These are phyloP conservation scores for Gryllus bimaculatus DNA, from an alignment of 1,140 invertebrate genomes.

Conservation along the genomic window DNA sequence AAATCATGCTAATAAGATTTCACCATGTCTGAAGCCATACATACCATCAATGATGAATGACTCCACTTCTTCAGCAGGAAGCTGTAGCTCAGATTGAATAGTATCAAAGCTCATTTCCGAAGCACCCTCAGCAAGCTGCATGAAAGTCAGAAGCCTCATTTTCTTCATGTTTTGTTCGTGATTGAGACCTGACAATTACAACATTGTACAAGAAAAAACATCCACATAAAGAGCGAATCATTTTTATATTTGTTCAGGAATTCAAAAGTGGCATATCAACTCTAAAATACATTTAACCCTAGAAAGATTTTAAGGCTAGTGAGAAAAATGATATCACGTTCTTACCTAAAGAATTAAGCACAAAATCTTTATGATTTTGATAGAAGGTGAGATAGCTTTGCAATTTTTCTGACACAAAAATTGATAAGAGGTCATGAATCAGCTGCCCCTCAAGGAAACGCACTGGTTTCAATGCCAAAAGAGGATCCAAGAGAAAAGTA, in stretches of 20 bases:
- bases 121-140: constrained; percentile 88
- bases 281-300: constrained; percentile 11
- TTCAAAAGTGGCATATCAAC: constrained; percentile 13
- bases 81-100: constrained; percentile 79
- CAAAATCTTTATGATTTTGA: constrained; percentile 86
- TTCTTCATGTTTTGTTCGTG: constrained; percentile 94
- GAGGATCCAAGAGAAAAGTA: constrained; percentile 88
- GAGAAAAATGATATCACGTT: not conserved
- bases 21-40: too few relatives aligned
- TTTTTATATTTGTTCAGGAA: constrained; percentile 7
- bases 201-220: not conserved
- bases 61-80: constrained; percentile 81
- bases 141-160: constrained; percentile 91
- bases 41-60: constrained; percentile 91
- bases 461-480: constrained; percentile 87
- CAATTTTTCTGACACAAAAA: constrained; percentile 92
- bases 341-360: constrained; percentile 65
- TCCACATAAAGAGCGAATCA: not conserved
- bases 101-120: constrained; percentile 84
- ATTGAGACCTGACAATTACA: constrained; percentile 53
- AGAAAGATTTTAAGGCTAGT: not conserved
- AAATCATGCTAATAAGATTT: too few relatives aligned
- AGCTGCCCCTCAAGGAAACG: constrained; percentile 90
- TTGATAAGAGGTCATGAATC: constrained; percentile 89
- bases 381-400: constrained; percentile 86